Evolutionary conservation across 2,888 invertebrate species (phyloP), one percentile per base, ranked within the genome.

Genomic region (Callyntrura guangdongensis): DNA sequence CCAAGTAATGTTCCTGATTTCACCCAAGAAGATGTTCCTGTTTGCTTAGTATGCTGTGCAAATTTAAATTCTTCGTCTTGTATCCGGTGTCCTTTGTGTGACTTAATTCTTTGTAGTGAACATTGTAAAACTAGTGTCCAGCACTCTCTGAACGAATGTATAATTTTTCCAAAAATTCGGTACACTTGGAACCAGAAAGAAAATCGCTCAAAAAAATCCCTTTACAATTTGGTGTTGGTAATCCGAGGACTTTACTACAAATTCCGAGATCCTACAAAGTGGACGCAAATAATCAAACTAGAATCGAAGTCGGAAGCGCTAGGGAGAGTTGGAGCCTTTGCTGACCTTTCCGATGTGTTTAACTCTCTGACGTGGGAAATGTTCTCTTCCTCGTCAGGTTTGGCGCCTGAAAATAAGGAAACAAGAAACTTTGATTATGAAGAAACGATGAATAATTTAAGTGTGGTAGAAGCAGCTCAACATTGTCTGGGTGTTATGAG

Each of bases 141-240:
- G 8, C 93, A 93, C 81, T n/a, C 59, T 5, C 4, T 64, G 5
- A 91, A 92, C 47, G 93, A 93, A 86, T 93, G 93, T 27, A 61
- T 81, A 74, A 83, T 93, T 36, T 86, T 93, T 0, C 79, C 69
- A 11, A 17, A 64, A 88, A 74, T 85, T 74, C 59, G 59, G 1
- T 22, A 45, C n/a, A 59, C 61, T 20, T 85, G 83, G 79, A 17
- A 64, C 11, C 12, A 20, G 14, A 69, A 88, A 17, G 53, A 22
- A 56, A 25, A 72, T n/a, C 86, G 64, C 12, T 74, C 74, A 3
- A 22, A 69, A 12, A 92, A 91, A 59, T 53, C 69, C 1, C 77
- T 92, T 6, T 91, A 92, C 22, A 89, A 92, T 56, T 90, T 93
- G 6, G 91, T 93, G 14, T 49, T 87, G 8, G 77, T 84, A 2